phyloP scores from a whole-genome alignment of 2,888 invertebrate species.

The Lasioglossum pauxillum region DNA sequence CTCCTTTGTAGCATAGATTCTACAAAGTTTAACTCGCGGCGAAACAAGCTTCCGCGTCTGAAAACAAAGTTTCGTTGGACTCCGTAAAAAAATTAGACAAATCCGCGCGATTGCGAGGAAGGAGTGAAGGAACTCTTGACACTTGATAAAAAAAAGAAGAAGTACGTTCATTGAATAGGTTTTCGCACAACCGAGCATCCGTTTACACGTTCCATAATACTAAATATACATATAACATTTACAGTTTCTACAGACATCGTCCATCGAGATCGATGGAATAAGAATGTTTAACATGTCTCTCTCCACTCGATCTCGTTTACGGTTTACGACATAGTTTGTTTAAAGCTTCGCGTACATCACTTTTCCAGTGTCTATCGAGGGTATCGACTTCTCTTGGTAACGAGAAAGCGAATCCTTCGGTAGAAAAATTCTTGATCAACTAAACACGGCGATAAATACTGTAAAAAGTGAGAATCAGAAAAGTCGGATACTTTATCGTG shows the following conservation, averaged over 20 bases:
- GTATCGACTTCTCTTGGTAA: slow-evolving; percentile 15
- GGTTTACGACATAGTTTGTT: slow-evolving; percentile 21
- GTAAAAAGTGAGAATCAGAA: slow-evolving; percentile 25
- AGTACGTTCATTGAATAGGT: slow-evolving; percentile 44
- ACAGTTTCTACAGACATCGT: slow-evolving; percentile 1
- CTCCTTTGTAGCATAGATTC: not conserved
- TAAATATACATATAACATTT: slow-evolving; percentile 45
- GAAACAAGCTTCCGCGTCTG: not conserved
- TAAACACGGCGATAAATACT: slow-evolving; percentile 13
- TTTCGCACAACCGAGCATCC: slow-evolving; percentile 28
- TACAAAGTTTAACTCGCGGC: not conserved
- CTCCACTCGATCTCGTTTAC: not conserved
- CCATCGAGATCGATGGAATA: slow-evolving; percentile 14
- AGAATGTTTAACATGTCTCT: slow-evolving; percentile 6
- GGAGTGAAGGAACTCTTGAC: not conserved
- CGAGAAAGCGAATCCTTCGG: not conserved
- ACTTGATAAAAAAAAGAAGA: slow-evolving; percentile 3
- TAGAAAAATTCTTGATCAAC: not conserved
- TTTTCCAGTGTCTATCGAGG: slow-evolving; percentile 27
- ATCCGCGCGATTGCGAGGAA: too few relatives aligned
- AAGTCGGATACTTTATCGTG: slow-evolving; percentile 12
- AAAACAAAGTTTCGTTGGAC: not conserved
- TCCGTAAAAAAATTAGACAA: not conserved
- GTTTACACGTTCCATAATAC: slow-evolving; percentile 44
- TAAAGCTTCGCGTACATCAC: slow-evolving; percentile 44